These are phyloP conservation scores for Onychostruthus taczanowskii DNA, from an alignment of 2,113 vertebrate genomes.

Conservation along the genomic window DNA sequence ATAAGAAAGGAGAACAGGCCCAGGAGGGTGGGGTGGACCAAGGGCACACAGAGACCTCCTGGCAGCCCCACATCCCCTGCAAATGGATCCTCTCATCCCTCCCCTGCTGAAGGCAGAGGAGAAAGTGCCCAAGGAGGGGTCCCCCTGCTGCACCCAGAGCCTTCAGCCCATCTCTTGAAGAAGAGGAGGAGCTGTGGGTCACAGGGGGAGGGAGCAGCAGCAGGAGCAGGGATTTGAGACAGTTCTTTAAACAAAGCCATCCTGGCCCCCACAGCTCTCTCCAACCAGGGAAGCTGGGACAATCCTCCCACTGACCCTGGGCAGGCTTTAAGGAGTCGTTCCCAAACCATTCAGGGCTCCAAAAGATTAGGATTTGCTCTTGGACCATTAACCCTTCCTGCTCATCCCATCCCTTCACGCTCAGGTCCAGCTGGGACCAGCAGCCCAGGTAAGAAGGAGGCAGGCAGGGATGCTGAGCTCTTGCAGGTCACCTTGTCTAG, in stretches of 20 bases:
- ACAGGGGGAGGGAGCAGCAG: neutral
- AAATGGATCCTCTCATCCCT: neutral
- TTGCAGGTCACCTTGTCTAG: neutral
- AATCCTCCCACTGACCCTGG: neutral
- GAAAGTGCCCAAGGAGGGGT: neutral
- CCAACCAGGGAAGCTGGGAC: neutral
- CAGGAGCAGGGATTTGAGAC: neutral
- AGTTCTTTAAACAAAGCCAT: neutral
- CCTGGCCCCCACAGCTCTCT: neutral
- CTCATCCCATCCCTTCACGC: neutral
- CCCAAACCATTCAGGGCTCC: neutral
- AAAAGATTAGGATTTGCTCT: neutral
- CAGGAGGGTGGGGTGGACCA: neutral
- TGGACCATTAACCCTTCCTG: neutral
- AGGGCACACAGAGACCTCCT: neutral
- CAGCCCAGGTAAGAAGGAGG: neutral
- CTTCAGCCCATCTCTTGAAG: neutral
- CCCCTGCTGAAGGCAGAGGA: neutral
- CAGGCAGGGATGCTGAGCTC: neutral
- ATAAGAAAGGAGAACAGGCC: neutral
- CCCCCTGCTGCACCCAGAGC: neutral
- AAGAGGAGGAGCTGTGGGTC: neutral
- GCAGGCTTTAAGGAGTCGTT: neutral
- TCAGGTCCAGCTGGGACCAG: neutral
- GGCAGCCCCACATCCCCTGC: neutral